Evolutionary conservation across 1,140 invertebrate species (phyloP), one percentile per base, ranked within the genome.

Genomic region (Oreohelix idahoensis): DNA sequence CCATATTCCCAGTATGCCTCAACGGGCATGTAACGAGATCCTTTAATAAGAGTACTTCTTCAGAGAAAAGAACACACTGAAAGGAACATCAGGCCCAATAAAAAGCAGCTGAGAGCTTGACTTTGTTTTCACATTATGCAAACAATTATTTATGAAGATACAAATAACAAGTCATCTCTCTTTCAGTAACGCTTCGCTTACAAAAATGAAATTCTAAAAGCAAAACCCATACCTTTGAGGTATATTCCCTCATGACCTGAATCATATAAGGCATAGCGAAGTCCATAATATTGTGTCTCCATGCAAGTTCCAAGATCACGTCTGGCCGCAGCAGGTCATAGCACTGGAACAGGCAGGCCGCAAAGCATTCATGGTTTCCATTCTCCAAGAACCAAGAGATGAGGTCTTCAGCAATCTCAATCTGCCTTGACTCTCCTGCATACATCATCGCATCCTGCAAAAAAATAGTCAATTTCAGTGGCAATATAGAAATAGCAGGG

Each of bases 251-350:
- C 92, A 95, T 95, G 88, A 98, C 96, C 86, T 93, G 98, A 89
- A 99, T 98, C 91, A 99, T 95, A 94, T 98, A 99, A 66, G 99
- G 99, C 98, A 99, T 99, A 70, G 98, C 98, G 93, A 98, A 99
- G 94, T 99, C 97, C 95, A 98, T 97, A 87, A 99, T 99, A 91
- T 98, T 97, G 93, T 99, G 97, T 93, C 97, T 90, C 99, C 99
- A 99, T 77, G 99, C 97, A 53, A 99, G 93, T 93, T 99, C 99
- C 83, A 99, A 93, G 83, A 99, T 99, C 23, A 99, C 97, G 93
- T 99, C 99, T 0, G 99, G 98, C 93, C 98, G 96, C 85, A 99
- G 94, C 75, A 99, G 94, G 93, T 99, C 98, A 90, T 99, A 99
- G 93, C 99, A 99, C 93, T 99, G 97, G 94, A 98, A 99, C 73